Evolutionary conservation across 2,888 invertebrate genomes (phyloP), one percentile per base, ranked within the genome.

Genomic region (Proisotoma minuta): DNA sequence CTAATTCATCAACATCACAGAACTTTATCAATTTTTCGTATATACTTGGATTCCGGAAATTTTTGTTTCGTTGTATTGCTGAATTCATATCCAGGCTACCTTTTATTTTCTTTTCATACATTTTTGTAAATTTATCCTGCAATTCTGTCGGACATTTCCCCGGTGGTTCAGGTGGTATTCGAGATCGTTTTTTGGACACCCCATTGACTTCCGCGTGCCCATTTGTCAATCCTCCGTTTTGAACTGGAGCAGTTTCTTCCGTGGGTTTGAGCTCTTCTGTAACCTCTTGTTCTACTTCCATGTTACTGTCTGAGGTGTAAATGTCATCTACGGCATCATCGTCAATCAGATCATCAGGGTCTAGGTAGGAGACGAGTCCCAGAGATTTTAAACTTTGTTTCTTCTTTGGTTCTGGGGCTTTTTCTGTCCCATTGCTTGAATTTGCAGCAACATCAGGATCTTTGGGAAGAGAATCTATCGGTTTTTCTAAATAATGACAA

Each of bases 21-120:
- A 88, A 93, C 73, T 92, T 88, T 58, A 98, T 92, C 1, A 98
- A 81, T 77, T 97, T 97, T 77, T 97, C 96, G 79, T 98, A 98
- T 75, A 98, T 97, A 76, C 96, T 95, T 0, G 97, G 97, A 81
- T 98, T 98, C 57, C 96, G 84, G 76, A 96, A 96, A 77, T 91
- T 91, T 78, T 96, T 96, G 69, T 91, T 84, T 72, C 87, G 87
- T 76, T 96, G 94, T 70, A 97, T 96, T 3, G 88, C 82, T 60
- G 83, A 84, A 79, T 95, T 97, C 88, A 95, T 89, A 75, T 96
- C 90, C 43, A 43, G 18, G 15, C 90, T 88, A 57, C 86, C 87
- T 48, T 83, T 85, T 66, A 85, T 80, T 87, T 77, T 78, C 61
- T 77, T 77, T 43, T 78, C 87, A 77, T 89, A 87, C 66, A 88